phyloP scores from a whole-genome alignment of 2,797 vertebrate species.

The Mormyrus proboscirostris region DNA sequence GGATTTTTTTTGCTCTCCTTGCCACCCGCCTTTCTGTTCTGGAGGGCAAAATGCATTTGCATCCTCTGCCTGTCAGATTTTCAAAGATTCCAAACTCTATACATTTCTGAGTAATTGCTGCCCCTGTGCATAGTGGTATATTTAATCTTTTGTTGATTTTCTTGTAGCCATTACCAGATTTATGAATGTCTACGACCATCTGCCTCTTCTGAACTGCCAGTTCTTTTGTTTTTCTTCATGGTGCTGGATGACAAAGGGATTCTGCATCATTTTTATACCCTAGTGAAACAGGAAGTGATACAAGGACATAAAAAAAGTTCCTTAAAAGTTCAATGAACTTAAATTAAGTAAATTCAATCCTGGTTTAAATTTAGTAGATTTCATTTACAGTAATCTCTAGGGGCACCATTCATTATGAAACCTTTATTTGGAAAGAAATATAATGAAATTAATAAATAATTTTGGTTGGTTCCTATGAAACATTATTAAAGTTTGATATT shows the following conservation, averaged over 20 bases:
- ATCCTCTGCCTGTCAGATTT: neutral
- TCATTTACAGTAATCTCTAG: neutral
- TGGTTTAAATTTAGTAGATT: neutral
- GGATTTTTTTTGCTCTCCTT: neutral
- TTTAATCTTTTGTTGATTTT: conserved; percentile 1
- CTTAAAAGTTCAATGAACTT: neutral
- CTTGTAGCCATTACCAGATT: neutral
- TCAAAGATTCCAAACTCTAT: neutral
- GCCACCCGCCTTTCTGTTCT: neutral
- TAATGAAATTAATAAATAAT: neutral
- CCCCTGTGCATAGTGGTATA: neutral
- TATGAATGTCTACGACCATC: neutral
- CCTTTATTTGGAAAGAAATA: neutral
- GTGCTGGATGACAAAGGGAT: neutral
- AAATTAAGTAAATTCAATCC: neutral
- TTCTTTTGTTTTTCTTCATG: neutral
- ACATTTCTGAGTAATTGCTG: neutral
- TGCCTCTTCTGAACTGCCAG: neutral
- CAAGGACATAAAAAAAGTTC: neutral
- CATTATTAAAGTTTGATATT: neutral
- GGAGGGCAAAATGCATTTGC: neutral
- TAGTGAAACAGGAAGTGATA: neutral
- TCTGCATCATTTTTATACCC: neutral
- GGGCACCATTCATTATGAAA: neutral
- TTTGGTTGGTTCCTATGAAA: neutral